Base-by-base conservation (phyloP, 1,140 invertebrate genomes). In the Gryon sp. region DNA sequence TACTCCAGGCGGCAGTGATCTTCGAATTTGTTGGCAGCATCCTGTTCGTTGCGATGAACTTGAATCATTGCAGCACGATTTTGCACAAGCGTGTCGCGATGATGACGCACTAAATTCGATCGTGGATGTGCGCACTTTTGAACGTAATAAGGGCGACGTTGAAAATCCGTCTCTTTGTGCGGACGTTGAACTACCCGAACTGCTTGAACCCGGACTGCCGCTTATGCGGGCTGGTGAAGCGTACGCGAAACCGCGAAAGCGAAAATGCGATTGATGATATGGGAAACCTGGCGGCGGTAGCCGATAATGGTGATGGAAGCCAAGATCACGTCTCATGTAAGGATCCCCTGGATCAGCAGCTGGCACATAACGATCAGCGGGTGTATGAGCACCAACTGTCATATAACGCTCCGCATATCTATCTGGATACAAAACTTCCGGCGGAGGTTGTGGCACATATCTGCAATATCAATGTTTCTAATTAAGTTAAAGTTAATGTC, bases 361-460 rank as follows among this genome's bases (percentile, higher is more conserved):
- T 12, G 86, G 83, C 43, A 91, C 89, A 75, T 91, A 89, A 77
- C 86, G 82, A 75, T 89, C 87, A 4, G 87, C 82, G 4, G 85
- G 83, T 28, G 89, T 87, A 65, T 91, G 86, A 5, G 87, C 87
- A 2, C 88, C 84, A 1, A 90, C 84, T 48, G 90, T 84, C 19
- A 90, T 86, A 81, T 91, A 92, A 26, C 87, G 74, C 14, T 90
- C 89, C 41, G 90, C 83, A 45, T 88, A 90, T 52, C 88, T 82
- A 1, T 88, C 87, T 2, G 87, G 84, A 12, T 88, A 88, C 3
- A 88, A 80, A 52, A 90, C 89, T 81, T 90, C 88, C 40, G 90
- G 90, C 4, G 90, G 90, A 30, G 91, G 91, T 63, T 91, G 89
- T 26, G 92, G 92, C 63, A 92, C 92, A 74, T 92, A 87, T 48